Base-by-base conservation (phyloP, 2,888 invertebrate genomes). In the Drosophila multiciliata region DNA sequence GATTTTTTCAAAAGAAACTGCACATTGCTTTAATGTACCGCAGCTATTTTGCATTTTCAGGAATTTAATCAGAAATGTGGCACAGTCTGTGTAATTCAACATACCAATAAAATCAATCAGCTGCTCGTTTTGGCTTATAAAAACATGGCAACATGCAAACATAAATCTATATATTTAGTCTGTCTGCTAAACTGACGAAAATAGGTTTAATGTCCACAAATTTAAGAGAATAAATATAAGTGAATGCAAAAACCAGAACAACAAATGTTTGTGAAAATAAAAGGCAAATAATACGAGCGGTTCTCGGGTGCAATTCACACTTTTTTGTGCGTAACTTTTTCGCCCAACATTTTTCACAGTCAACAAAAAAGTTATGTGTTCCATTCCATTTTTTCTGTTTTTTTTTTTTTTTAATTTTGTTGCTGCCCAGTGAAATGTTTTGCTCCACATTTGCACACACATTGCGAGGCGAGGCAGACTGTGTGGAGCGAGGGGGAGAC, bases 331-430 rank as follows among this genome's bases (percentile, higher is more conserved):
- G 32, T 68, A 71, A 72, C 58, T 78, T 75, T 78, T 66, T 71
- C 65, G 67, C 78, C 65, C 67, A 75, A 78, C 52, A 78, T 78
- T 75, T 75, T 78, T 71, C 71, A 72, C 78, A 78, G 72, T 78
- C 78, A 75, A 78, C 78, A 66, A 63, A 67, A 78, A 78, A 78
- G 60, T 78, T 78, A 48, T 66, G 53, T 72, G 57, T 66, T 62
- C 26, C 50, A 52, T 42, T 57, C 23, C 15, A 20, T 9, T 40
- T 36, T n/a, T 17, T 32, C 6, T 49, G 36, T 49, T 53, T 53
- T 55, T 5, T 35, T 54, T n/a, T 50, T 49, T 42, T 45, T 32
- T 49, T 38, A 38, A 17, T 63, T 36, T 59, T 61, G 45, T 50
- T 42, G 29, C 60, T 42, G 33, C 11, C 53, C 59, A 49, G 45